phyloP scores from a whole-genome alignment of 2,888 invertebrate species.

The Phymatocera aterrima region DNA sequence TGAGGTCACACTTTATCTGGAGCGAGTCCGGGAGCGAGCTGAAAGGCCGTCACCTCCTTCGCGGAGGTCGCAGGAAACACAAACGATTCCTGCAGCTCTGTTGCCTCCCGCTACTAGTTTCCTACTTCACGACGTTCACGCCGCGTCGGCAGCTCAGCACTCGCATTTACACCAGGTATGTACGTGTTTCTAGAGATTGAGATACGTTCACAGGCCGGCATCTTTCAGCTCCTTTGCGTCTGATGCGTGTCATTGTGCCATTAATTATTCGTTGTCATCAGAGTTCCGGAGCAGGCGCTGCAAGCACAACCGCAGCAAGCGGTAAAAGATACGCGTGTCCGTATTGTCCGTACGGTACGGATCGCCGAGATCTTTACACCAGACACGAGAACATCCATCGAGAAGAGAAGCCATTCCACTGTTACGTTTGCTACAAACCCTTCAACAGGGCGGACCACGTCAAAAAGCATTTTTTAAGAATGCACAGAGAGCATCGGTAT shows the following conservation, averaged over 20 bases:
- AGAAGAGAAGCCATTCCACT: constrained; percentile 95
- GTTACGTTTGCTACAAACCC: constrained; percentile 94
- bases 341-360: constrained; percentile 94
- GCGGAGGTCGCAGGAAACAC: constrained; percentile 71
- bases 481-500: constrained; percentile 94
- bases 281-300: constrained; percentile 10
- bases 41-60: constrained; percentile 68
- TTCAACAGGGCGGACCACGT: constrained; percentile 96
- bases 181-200: constrained; percentile 6
- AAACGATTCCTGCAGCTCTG: constrained; percentile 67
- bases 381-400: constrained; percentile 95
- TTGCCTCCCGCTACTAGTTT: constrained; percentile 67
- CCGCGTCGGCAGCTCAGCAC: constrained; percentile 63
- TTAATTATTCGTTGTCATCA: not conserved
- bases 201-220: not conserved
- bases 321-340: constrained; percentile 89
- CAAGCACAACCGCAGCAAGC: constrained; percentile 62
- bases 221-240: not conserved
- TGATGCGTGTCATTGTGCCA: not conserved
- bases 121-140: constrained; percentile 65
- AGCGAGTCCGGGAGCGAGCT: constrained; percentile 69
- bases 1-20: constrained; percentile 67
- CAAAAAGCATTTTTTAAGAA: constrained; percentile 93
- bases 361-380: constrained; percentile 92
- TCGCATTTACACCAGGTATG: constrained; percentile 69